A percentile compares a stretch with the other conserved stretches of the same genome.
Conservation (phyloP, 2,797 vertebrate genomes). For the Merluccius polli region DNA sequence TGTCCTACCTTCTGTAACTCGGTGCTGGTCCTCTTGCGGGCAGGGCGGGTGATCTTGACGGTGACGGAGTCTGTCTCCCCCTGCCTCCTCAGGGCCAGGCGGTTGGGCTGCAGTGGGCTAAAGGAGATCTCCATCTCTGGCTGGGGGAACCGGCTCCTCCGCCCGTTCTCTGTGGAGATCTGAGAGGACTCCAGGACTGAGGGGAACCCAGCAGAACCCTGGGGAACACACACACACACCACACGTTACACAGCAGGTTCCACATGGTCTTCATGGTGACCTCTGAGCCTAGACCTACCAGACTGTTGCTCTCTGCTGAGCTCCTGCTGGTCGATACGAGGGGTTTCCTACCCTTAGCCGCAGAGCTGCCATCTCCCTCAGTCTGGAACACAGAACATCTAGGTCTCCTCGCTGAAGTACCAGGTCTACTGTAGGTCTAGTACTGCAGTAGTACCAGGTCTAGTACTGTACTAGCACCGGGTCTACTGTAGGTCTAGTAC, state of each 20-base stretch:
- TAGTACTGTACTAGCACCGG: too few relatives aligned
- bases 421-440: too few relatives aligned
- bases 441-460: too few relatives aligned
- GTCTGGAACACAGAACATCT: constrained; percentile 19
- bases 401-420: too few relatives aligned
- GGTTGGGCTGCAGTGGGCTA: constrained; percentile 86
- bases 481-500: too few relatives aligned
- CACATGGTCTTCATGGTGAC: constrained; percentile 1
- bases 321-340: constrained; percentile 16
- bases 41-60: constrained; percentile 75
- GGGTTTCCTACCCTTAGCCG: background rate
- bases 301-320: constrained; percentile 13
- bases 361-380: background rate
- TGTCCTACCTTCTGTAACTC: constrained; percentile 79
- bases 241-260: background rate
- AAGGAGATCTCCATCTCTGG: constrained; percentile 93
- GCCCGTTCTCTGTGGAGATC: constrained; percentile 84
- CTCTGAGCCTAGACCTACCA: constrained; percentile 44
- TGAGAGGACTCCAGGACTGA: constrained; percentile 86
- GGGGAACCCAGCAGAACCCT: constrained; percentile 59
- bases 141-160: constrained; percentile 82
- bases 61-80: constrained; percentile 75
- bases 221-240: background rate
- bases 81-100: constrained; percentile 81
- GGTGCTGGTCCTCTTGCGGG: constrained; percentile 84